Percentiles rank a stretch among this genome's conserved stretches.
Conservation (phyloP, 2,113 vertebrate genomes). For the Megaceryle torquata region DNA sequence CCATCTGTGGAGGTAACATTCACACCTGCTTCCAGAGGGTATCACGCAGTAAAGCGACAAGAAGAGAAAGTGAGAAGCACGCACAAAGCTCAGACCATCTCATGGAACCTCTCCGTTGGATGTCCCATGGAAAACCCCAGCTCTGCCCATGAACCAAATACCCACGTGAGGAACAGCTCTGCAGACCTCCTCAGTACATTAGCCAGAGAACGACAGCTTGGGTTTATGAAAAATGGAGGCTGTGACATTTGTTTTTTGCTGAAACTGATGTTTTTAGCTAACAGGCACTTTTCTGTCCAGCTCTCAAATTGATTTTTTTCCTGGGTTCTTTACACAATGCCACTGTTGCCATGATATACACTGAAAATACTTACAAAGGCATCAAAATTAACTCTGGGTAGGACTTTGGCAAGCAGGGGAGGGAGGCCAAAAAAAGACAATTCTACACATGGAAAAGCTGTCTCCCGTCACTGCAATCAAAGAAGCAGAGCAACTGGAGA, state of each 20-base stretch:
- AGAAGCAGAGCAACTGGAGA: neutral
- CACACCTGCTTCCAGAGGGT: neutral
- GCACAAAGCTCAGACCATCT: neutral
- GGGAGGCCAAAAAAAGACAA: neutral
- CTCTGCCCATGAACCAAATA: neutral
- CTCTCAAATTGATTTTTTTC: neutral
- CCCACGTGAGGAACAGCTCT: neutral
- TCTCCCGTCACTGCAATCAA: neutral
- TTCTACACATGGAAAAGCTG: neutral
- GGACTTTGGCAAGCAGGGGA: neutral
- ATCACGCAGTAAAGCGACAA: neutral
- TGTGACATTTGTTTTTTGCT: neutral
- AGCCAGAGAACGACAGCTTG: neutral
- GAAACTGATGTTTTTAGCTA: constrained; percentile 10
- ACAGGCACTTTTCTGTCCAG: neutral
- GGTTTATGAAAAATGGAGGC: neutral
- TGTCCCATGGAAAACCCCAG: neutral
- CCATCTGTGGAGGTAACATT: fast-evolving
- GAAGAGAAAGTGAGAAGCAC: fast-evolving
- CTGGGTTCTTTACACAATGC: neutral
- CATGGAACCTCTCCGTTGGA: fast-evolving
- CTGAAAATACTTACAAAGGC: neutral
- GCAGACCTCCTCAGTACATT: neutral
- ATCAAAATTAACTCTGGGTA: neutral
- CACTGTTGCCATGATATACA: neutral